Evolutionary conservation across 2,888 invertebrate species (phyloP).

Genomic region (Aporophyla lueneburgensis): DNA sequence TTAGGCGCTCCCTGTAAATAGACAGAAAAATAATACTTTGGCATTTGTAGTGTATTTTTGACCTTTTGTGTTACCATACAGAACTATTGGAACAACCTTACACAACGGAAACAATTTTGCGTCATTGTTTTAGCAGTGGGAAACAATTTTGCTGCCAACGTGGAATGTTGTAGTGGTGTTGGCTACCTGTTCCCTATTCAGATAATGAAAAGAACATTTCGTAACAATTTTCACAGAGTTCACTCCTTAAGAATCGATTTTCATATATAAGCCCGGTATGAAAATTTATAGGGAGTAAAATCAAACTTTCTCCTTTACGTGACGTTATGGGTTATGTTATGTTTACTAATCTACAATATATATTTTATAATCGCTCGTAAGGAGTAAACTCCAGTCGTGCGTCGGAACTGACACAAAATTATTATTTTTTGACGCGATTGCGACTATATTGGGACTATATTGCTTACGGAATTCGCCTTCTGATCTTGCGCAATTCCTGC

Average conservation of each 20-base stretch:
- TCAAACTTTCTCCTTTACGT: no score
- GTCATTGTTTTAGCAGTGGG: background rate
- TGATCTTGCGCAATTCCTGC: background rate
- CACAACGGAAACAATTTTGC: background rate
- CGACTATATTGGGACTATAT: background rate
- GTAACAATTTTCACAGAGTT: no score
- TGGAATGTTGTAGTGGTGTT: background rate
- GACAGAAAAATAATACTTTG: background rate
- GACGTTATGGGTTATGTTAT: no score
- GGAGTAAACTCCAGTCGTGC: no score
- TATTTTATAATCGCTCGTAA: no score
- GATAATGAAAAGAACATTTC: background rate
- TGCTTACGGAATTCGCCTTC: background rate
- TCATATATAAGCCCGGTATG: no score
- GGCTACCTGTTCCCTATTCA: background rate
- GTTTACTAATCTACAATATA: no score
- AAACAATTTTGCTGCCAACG: background rate
- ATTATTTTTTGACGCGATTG: background rate
- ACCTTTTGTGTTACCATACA: background rate
- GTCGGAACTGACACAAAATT: no score
- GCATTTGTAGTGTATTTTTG: background rate
- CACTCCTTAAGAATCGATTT: no score
- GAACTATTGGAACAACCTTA: background rate
- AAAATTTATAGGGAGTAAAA: no score
- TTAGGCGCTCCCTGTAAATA: constrained; percentile 91